Evolutionary conservation across 2,888 invertebrate genomes (phyloP).

Genomic region (Hydraecia micacea): DNA sequence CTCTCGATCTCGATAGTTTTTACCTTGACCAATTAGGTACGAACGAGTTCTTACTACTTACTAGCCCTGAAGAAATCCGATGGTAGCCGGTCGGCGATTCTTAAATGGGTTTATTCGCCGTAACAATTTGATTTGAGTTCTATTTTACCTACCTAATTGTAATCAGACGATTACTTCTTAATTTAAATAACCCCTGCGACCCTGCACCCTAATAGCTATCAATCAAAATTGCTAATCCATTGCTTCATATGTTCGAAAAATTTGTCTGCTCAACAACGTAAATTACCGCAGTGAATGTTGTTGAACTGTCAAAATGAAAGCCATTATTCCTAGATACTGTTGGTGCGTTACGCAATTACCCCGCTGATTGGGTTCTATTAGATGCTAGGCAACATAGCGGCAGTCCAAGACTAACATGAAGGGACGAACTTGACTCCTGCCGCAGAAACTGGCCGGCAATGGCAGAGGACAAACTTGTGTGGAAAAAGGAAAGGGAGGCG

Average conservation of each 20-base stretch:
- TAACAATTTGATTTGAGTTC: slow-evolving; percentile 31
- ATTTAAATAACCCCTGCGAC: neutral
- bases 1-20: slow-evolving; percentile 30
- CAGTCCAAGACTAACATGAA: neutral
- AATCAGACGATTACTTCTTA: neutral
- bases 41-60: slow-evolving; percentile 21
- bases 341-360: too few relatives aligned
- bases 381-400: neutral
- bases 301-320: too few relatives aligned
- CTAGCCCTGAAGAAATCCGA: slow-evolving; percentile 42
- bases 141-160: neutral
- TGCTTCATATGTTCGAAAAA: too few relatives aligned
- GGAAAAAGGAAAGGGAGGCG: neutral
- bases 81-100: slow-evolving; percentile 3
- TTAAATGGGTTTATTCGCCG: slow-evolving; percentile 37
- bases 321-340: too few relatives aligned
- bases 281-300: too few relatives aligned
- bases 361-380: neutral
- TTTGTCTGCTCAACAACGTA: too few relatives aligned
- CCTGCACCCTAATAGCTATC: too few relatives aligned
- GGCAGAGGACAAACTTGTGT: neutral
- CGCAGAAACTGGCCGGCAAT: neutral
- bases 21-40: slow-evolving; percentile 51
- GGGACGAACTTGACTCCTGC: neutral
- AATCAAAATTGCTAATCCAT: too few relatives aligned